phyloP scores from a whole-genome alignment of 2,888 invertebrate genomes.

The Lumbricus terrestris region DNA sequence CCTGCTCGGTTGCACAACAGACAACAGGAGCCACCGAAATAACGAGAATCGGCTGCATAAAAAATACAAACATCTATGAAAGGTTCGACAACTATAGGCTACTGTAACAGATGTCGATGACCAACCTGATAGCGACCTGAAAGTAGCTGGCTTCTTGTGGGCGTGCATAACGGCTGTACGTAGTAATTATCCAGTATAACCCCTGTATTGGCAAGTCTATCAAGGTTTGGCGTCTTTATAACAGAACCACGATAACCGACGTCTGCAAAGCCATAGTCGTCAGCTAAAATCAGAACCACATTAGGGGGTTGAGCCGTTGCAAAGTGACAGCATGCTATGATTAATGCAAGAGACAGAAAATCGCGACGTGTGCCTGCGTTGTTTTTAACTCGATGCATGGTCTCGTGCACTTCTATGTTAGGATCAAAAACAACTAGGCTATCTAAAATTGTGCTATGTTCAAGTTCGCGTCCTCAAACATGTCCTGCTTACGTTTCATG shows the following conservation, averaged over 20 bases:
- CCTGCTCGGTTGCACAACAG: too few species aligned
- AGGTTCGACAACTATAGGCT: too few species aligned
- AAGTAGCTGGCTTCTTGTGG: constrained; percentile 51
- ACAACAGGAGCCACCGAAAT: too few species aligned
- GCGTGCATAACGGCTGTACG: constrained; percentile 55
- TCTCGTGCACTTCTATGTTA: background rate
- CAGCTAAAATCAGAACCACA: constrained; percentile 53
- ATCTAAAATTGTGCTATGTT: background rate
- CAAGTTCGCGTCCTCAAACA: background rate
- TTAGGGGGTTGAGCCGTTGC: constrained; percentile 43
- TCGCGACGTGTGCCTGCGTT: background rate
- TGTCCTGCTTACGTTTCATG: background rate
- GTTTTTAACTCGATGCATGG: background rate
- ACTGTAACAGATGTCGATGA: background rate
- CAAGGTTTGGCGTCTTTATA: constrained; percentile 50
- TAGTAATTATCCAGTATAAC: constrained; percentile 54
- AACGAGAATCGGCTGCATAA: too few species aligned
- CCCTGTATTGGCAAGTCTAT: constrained; percentile 46
- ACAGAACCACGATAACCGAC: constrained; percentile 53
- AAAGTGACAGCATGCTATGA: background rate
- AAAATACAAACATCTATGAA: too few species aligned
- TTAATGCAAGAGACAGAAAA: background rate
- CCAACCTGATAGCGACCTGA: constrained; percentile 54
- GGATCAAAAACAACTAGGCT: background rate
- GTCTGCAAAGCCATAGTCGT: constrained; percentile 54